phyloP scores from a whole-genome alignment of 2,888 invertebrate species.

The Caenorhabditis afra region DNA sequence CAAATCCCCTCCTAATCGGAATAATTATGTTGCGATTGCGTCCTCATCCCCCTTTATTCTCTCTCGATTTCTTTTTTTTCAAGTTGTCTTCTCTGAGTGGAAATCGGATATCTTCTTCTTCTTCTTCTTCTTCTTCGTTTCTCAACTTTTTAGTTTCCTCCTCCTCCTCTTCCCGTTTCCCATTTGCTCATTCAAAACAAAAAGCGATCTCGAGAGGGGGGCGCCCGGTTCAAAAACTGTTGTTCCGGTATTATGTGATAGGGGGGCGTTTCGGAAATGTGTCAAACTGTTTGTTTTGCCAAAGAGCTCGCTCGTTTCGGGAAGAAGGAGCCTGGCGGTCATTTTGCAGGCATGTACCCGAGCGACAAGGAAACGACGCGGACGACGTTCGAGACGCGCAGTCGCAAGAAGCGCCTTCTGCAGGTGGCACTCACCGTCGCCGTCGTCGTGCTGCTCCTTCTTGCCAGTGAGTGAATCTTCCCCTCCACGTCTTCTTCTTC shows the following conservation, averaged over 20 bases:
- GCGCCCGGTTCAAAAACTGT: slow-evolving; percentile 4
- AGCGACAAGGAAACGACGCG: slow-evolving; percentile 40
- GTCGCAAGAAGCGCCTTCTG: slow-evolving; percentile 41
- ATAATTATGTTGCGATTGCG: slow-evolving; percentile 30
- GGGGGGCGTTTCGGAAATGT: slow-evolving; percentile 27
- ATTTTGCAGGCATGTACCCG: slow-evolving; percentile 56
- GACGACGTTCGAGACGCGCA: slow-evolving; percentile 53
- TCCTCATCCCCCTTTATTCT: background rate
- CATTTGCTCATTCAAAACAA: background rate
- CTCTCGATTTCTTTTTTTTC: background rate
- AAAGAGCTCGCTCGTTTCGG: slow-evolving; percentile 10
- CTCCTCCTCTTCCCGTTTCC: background rate
- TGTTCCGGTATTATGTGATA: slow-evolving; percentile 19
- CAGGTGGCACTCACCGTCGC: slow-evolving; percentile 26
- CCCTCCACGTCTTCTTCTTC: background rate
- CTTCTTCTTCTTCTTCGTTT: background rate
- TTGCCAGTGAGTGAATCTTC: slow-evolving; percentile 44
- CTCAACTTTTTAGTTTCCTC: slow-evolving; percentile 5
- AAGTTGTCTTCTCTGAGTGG: background rate
- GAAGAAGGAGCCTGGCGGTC: background rate
- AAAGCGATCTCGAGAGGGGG: background rate
- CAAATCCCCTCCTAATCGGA: background rate
- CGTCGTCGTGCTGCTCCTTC: slow-evolving; percentile 32
- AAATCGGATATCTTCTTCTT: slow-evolving; percentile 1
- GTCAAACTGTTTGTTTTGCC: slow-evolving; percentile 51